Percentiles rank a stretch among this genome's conserved stretches.
Evolutionary conservation across 2,888 invertebrate genomes (phyloP).

Genomic region (Megaustenia siamemsis): DNA sequence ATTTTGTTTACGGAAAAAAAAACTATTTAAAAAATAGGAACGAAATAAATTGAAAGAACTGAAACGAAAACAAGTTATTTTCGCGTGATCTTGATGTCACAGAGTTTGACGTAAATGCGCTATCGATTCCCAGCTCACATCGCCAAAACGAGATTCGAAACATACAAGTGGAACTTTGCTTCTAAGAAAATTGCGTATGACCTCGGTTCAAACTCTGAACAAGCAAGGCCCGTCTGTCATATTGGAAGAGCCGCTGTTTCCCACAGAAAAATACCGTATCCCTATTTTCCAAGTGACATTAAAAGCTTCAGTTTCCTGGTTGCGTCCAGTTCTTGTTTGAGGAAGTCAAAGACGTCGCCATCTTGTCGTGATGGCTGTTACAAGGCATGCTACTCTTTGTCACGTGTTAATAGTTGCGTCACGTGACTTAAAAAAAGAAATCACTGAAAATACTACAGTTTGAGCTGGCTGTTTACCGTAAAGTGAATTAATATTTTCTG

Average conservation of each 20-base stretch:
- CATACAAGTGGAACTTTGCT: constrained; percentile 40
- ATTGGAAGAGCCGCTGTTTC: constrained; percentile 34
- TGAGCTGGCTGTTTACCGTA: not conserved
- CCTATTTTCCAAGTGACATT: constrained; percentile 40
- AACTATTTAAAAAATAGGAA: not conserved
- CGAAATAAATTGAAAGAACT: not conserved
- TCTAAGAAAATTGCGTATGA: constrained; percentile 51
- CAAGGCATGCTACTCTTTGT: constrained; percentile 33
- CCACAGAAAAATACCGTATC: constrained; percentile 30
- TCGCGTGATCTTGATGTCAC: constrained; percentile 19
- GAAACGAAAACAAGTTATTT: not conserved
- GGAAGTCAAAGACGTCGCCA: constrained; percentile 39
- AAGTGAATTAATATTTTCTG: constrained; percentile 39
- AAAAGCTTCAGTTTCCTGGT: constrained; percentile 44
- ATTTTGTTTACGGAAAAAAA: not conserved
- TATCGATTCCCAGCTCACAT: constrained; percentile 41
- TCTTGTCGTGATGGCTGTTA: constrained; percentile 39
- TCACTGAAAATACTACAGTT: not conserved
- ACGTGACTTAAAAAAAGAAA: not conserved
- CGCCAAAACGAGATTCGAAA: constrained; percentile 45
- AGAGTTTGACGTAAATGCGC: constrained; percentile 33
- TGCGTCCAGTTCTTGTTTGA: constrained; percentile 36
- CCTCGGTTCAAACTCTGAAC: constrained; percentile 43
- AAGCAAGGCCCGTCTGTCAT: constrained; percentile 51
- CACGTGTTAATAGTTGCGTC: constrained; percentile 46